Conservation (phyloP, 2,797 vertebrate species). For the Agapornis canus region DNA sequence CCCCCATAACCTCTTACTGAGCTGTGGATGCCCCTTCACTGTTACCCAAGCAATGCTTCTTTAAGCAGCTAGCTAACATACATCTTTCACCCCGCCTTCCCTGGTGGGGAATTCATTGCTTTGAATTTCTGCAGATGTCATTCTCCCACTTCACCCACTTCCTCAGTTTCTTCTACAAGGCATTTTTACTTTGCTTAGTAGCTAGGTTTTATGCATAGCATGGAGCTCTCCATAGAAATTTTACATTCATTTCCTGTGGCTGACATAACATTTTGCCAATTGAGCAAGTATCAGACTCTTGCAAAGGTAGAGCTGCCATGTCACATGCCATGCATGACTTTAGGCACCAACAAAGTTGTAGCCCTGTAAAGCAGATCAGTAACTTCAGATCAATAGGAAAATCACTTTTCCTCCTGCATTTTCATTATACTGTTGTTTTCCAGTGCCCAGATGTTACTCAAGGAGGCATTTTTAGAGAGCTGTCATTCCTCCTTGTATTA, state of each 20-base stretch:
- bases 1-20: background rate
- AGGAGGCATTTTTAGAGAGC: background rate
- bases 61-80: background rate
- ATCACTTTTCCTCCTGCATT: background rate
- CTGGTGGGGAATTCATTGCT: background rate
- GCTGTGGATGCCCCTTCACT: background rate
- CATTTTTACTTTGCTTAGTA: slow-evolving; percentile 21
- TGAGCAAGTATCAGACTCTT: background rate
- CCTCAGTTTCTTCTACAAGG: background rate
- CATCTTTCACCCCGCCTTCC: background rate
- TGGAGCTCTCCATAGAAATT: background rate
- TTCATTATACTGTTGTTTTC: background rate
- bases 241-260: background rate
- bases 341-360: background rate
- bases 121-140: background rate
- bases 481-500: background rate
- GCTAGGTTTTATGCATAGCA: background rate
- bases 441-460: background rate
- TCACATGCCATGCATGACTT: background rate
- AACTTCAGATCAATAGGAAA: background rate
- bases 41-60: background rate
- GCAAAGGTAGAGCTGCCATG: background rate
- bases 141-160: background rate
- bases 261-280: background rate
- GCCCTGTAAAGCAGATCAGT: background rate